Conservation (phyloP, 2,888 invertebrate species). For the Glomeris marginata region DNA sequence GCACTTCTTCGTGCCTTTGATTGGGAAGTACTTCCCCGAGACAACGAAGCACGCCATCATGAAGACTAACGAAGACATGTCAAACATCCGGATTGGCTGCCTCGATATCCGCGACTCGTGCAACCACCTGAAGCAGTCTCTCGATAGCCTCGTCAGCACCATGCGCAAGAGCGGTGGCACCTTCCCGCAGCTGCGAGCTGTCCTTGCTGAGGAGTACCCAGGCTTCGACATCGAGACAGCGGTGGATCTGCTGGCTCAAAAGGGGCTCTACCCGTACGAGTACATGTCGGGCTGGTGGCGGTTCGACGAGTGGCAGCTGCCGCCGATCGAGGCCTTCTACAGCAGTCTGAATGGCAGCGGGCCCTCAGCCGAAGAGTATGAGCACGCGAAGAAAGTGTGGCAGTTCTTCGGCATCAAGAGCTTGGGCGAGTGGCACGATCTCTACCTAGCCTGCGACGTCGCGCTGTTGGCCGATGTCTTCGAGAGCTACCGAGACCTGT, state of each 20-base stretch:
- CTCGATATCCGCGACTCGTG: no score
- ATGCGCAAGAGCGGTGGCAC: no score
- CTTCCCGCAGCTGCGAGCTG: constrained; percentile 1
- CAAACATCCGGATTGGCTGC: no score
- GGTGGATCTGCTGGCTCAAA: constrained; percentile 14
- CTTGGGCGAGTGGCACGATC: constrained; percentile 19
- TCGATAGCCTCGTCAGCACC: no score
- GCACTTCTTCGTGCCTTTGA: no score
- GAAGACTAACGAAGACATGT: background rate
- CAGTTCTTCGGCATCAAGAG: constrained; percentile 17
- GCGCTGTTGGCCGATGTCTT: constrained; percentile 24
- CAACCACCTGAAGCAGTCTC: no score
- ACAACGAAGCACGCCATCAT: no score
- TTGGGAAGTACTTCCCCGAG: no score
- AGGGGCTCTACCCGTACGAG: constrained; percentile 23
- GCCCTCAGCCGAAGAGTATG: constrained; percentile 15
- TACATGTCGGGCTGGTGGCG: constrained; percentile 19
- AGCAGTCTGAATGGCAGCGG: constrained; percentile 15
- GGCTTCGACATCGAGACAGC: constrained; percentile 1
- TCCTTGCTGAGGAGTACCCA: background rate
- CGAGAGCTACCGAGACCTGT: constrained; percentile 22
- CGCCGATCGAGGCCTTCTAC: constrained; percentile 15
- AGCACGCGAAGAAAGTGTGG: constrained; percentile 19
- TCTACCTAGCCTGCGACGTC: constrained; percentile 21
- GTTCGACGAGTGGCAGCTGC: constrained; percentile 19